Conservation (phyloP, 2,113 vertebrate species). For the Fukomys damarensis region DNA sequence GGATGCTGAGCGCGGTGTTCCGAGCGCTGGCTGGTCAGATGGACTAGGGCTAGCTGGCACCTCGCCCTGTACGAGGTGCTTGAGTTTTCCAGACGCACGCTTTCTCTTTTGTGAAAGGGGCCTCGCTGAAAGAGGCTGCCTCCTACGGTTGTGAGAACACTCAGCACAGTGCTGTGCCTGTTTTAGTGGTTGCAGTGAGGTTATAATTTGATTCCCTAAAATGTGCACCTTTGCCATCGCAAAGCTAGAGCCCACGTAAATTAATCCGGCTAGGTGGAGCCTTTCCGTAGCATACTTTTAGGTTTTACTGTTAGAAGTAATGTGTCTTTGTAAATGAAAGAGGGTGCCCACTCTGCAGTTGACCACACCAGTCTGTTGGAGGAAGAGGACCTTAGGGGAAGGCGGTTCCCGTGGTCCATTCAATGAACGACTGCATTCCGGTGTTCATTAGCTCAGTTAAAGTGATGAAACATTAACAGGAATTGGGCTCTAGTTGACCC, state of each 20-base stretch:
- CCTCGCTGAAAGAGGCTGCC: not conserved
- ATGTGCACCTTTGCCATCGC: not conserved
- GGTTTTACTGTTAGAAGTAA: not conserved
- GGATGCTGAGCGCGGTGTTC: fast-evolving
- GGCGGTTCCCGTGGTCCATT: not conserved
- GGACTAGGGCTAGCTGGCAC: not conserved
- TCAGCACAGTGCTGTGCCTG: not conserved
- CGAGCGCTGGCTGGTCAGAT: not conserved
- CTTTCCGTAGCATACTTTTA: not conserved
- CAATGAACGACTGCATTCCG: not conserved
- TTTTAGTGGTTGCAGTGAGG: not conserved
- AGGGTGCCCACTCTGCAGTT: not conserved
- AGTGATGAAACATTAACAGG: not conserved
- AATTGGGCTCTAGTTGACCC: not conserved
- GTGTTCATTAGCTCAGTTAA: not conserved
- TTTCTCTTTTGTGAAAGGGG: not conserved
- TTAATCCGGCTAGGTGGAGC: not conserved
- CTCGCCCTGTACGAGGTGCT: not conserved
- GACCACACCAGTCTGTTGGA: not conserved
- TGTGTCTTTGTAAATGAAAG: not conserved
- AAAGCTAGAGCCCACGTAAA: not conserved
- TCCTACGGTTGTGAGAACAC: not conserved
- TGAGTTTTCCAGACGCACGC: not conserved
- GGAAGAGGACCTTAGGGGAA: not conserved
- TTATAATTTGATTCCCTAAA: not conserved